These are phyloP conservation scores for Nesometra sesokonis DNA, from an alignment of 35 echinoderm and acorn worm genomes.

Conservation along the genomic window DNA sequence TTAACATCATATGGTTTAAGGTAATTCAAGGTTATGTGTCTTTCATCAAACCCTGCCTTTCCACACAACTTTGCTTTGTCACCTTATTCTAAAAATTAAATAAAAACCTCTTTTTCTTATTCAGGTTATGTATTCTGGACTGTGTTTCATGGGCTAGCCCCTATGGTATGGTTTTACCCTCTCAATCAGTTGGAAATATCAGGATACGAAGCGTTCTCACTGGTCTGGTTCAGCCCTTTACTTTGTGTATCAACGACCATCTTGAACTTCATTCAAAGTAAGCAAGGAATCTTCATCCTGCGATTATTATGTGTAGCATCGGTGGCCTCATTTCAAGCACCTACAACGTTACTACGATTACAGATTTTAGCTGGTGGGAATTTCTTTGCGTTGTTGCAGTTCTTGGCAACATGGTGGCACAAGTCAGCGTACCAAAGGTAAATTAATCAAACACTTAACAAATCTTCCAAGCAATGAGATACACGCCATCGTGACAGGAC, in stretches of 20 bases:
- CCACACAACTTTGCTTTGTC: no score
- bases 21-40: no score
- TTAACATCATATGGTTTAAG: no score
- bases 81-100: no score
- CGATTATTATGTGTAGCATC: conserved; percentile 33
- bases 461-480: no score
- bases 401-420: conserved; percentile 80
- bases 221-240: conserved; percentile 73
- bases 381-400: conserved; percentile 39
- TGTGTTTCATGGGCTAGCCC: conserved; percentile 69
- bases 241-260: conserved; percentile 27
- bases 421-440: conserved; percentile 94
- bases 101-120: neutral
- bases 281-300: conserved; percentile 55
- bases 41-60: no score
- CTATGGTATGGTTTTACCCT: conserved; percentile 67
- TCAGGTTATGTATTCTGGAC: conserved; percentile 88
- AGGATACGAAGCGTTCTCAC: conserved; percentile 52
- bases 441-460: neutral
- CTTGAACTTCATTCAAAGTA: conserved; percentile 37
- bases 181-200: conserved; percentile 65
- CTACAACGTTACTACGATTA: conserved; percentile 45
- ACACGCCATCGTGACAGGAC: no score
- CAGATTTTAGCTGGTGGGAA: conserved; percentile 54
- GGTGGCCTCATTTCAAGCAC: conserved; percentile 68